Base-by-base conservation (phyloP, 64 coral and sea anemone genomes). In the Platygyra sinensis region DNA sequence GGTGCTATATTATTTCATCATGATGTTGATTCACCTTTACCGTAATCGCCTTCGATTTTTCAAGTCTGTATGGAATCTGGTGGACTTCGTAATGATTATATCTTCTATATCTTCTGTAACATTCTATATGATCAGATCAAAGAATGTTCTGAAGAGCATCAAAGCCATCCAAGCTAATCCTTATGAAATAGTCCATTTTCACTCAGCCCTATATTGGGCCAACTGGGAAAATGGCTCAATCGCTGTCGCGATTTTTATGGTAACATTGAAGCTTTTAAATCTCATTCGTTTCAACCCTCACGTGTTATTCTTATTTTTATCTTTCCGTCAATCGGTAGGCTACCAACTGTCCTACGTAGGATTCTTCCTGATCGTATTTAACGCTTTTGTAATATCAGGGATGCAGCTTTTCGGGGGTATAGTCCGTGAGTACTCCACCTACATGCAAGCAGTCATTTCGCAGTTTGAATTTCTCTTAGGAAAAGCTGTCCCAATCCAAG, bases 101-200 rank as follows among this genome's bases (percentile, higher is more conserved):
- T 83, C 59, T 49, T 83, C 78, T 46, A 65, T 83, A 8, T 52
- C 64, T 0, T 83, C 89, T 32, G 72, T 84, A 20, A 67, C 18
- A 19, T 94, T 83, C 52, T 94, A 89, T 22, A 94, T 94, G 79
- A 29, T 86, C 17, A 94, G 88, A 50, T 74, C 78, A 28, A 89
- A 89, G 55, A 78, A 28, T 18, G 75, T 94, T 51, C 52, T 86
- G 17, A 81, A 72, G 0, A 62, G 65, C 49, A 72, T 94, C 24
- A 27, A 76, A 64, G 33, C 72, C 27, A 49, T 94, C 24, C 69
- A 86, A 62, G 20, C 52, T 0, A 94, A 94, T 86, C 92, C 92
- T 24, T 94, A 75, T n/a, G 92, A 86, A 10, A 86, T 89, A 28
- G 38, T 89, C 15, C 72, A 83, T 63, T 94, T 94, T 20, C 72